Base-by-base conservation (phyloP, 2,113 vertebrate species). In the Ramphastos sulfuratus region DNA sequence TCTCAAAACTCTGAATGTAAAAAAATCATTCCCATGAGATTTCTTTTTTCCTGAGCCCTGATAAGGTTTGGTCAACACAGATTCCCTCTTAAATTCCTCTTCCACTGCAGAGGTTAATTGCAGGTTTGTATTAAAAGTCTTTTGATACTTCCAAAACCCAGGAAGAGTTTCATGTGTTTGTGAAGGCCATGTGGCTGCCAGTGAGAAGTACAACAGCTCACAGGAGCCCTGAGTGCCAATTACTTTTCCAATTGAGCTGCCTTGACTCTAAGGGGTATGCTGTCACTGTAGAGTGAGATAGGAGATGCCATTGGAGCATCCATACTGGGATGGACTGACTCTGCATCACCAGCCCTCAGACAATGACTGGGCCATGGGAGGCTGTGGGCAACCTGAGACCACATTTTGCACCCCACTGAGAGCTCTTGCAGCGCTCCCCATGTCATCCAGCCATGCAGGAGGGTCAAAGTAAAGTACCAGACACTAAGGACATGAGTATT, bases 361-460 rank as follows among this genome's bases (percentile, higher is more conserved):
- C 19, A 54, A 11, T 1, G 5, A 2, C 19, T 75, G 61, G 28
- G 7, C n/a, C 7, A 27, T 27, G 33, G 24, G 52, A 83, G 17
- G 9, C 52, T 70, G 4, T 55, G 56, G 31, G 6, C 25, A 74
- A 0, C 1, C 9, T 0, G 1, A 30, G 17, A 61, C 12, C 14
- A 33, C 25, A 27, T 19, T 67, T 64, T n/a, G 9, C 21, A 44
- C 4, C 18, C 27, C 33, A 71, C 4, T 56, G 59, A 61, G 10
- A 63, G n/a, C 6, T 33, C 56, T 35, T 66, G 17, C 10, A 42
- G 61, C 59, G 33, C 13, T 64, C 3, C 50, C 10, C 21, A 4
- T 6, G 17, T 77, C 15, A 50, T 87, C 39, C 1, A 4, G 33
- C 20, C 24, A 10, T 4, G 7, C 6, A 61, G 55, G 10, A 88